Evolutionary conservation across 2,797 vertebrate genomes (phyloP).

Genomic region (Halcyon chelicuti): DNA sequence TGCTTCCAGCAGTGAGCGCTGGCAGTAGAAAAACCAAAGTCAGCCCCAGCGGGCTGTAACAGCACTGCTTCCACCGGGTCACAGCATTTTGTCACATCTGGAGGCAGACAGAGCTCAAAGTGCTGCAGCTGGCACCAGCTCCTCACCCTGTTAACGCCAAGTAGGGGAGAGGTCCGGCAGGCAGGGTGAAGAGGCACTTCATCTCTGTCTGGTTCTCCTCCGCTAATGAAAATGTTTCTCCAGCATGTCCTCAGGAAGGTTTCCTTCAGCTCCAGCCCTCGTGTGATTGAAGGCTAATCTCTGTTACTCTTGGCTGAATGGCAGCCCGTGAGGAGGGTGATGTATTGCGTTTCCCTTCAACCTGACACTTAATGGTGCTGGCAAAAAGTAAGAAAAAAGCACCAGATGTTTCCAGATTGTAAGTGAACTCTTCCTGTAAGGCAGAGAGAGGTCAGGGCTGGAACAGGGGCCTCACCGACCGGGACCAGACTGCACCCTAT

Average conservation of each 20-base stretch:
- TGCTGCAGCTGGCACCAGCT: not conserved
- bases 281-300: conserved; percentile 63
- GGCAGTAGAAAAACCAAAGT: not conserved
- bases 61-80: not conserved
- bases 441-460: not conserved
- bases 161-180: not conserved
- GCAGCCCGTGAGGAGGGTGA: conserved; percentile 28
- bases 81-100: conserved; percentile 61
- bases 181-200: not conserved
- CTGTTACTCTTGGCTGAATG: conserved; percentile 36
- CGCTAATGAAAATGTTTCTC: conserved; percentile 64
- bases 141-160: not conserved
- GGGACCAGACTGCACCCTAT: not conserved
- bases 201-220: conserved; percentile 47
- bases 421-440: not conserved
- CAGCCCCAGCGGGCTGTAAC: not conserved
- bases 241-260: conserved; percentile 13
- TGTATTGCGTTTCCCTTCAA: conserved; percentile 27
- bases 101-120: not conserved
- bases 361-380: not conserved
- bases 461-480: fast-evolving
- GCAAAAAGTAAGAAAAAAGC: not conserved
- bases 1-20: not conserved
- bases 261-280: not conserved
- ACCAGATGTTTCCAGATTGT: not conserved